Conservation (phyloP, 2,113 vertebrate species). For the Gorilla gorilla region DNA sequence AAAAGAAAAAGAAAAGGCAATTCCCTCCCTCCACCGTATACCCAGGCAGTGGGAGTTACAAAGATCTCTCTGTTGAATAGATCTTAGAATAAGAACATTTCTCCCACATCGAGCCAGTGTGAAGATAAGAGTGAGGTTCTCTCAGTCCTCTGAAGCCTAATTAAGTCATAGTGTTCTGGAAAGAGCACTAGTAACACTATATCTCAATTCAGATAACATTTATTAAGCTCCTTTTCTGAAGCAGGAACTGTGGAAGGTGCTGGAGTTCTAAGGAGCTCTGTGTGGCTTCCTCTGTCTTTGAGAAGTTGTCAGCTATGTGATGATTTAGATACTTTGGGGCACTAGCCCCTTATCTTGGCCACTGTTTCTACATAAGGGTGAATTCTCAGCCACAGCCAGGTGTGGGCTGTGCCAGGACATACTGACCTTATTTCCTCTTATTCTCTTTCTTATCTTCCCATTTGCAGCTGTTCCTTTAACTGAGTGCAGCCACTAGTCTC, state of each 20-base stretch:
- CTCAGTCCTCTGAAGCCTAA: neutral
- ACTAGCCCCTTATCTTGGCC: neutral
- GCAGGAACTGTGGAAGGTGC: neutral
- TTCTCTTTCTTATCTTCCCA: neutral
- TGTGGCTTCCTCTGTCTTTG: neutral
- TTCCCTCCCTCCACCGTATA: neutral
- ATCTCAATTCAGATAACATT: neutral
- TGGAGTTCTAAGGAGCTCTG: neutral
- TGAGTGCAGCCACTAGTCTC: neutral
- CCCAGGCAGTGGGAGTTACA: constrained; percentile 9
- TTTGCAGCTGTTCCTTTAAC: neutral
- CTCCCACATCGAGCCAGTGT: constrained; percentile 1
- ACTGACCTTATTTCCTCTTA: neutral
- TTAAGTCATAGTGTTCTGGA: constrained; percentile 2
- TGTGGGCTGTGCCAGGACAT: neutral
- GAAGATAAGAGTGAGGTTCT: constrained; percentile 40
- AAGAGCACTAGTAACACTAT: neutral
- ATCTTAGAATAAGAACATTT: constrained; percentile 37
- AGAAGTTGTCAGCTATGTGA: neutral
- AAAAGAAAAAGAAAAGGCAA: neutral
- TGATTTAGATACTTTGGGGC: neutral
- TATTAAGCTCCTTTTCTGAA: neutral
- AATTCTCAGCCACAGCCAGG: neutral
- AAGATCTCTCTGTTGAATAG: constrained; percentile 35
- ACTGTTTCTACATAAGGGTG: neutral